Evolutionary conservation across 2,797 vertebrate species (phyloP).

Genomic region (Danio choprae): DNA sequence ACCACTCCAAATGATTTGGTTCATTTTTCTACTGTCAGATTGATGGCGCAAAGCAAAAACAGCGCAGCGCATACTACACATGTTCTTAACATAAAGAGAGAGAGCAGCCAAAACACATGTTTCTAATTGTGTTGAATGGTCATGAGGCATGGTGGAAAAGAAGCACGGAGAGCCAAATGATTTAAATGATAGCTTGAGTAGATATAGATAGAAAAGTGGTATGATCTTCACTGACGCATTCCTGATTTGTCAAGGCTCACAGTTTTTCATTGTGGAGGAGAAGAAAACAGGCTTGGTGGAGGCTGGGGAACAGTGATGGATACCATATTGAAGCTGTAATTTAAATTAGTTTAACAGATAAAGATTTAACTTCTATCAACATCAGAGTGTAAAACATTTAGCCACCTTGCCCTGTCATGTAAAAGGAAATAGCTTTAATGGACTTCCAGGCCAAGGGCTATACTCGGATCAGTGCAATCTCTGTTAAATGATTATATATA

Average conservation of each 20-base stretch:
- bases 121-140: constrained; percentile 51
- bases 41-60: constrained; percentile 12
- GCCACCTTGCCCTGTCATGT: constrained; percentile 25
- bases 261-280: constrained; percentile 18
- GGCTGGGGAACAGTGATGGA: constrained; percentile 7
- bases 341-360: constrained; percentile 20
- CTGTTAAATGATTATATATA: background rate
- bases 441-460: constrained; percentile 19
- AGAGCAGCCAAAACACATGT: constrained; percentile 48
- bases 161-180: background rate
- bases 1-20: constrained; percentile 18
- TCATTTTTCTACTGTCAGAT: constrained; percentile 3
- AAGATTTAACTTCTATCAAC: background rate
- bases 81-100: constrained; percentile 42
- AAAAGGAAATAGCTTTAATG: constrained; percentile 34
- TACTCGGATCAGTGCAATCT: background rate
- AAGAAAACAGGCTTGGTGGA: background rate
- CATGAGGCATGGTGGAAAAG: constrained; percentile 47
- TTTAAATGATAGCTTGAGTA: constrained; percentile 38
- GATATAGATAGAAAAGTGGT: constrained; percentile 41
- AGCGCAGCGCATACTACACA: constrained; percentile 46
- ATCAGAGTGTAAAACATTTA: background rate
- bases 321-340: constrained; percentile 10
- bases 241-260: constrained; percentile 48
- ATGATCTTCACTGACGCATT: constrained; percentile 18